Evolutionary conservation across 2,888 invertebrate species (phyloP).

Genomic region (Chrysina gloriosa): DNA sequence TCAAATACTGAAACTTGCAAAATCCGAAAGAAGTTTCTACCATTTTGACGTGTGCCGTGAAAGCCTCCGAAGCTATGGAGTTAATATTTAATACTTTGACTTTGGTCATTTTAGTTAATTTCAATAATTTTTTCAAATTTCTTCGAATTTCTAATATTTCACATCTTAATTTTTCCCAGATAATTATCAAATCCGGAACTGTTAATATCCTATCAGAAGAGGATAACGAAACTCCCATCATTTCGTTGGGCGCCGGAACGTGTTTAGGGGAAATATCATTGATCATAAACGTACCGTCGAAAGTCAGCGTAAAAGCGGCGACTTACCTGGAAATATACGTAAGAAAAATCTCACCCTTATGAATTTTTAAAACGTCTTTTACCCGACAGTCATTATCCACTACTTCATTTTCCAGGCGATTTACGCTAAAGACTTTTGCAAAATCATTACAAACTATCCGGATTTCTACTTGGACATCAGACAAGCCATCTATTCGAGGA

Average conservation of each 20-base stretch:
- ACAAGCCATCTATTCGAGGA: constrained; percentile 41
- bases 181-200: constrained; percentile 67
- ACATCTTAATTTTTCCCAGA: constrained; percentile 55
- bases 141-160: neutral
- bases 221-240: constrained; percentile 69
- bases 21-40: too few relatives aligned
- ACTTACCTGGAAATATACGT: constrained; percentile 65
- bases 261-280: constrained; percentile 69
- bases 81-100: too few relatives aligned
- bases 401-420: constrained; percentile 56
- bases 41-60: too few relatives aligned
- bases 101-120: too few relatives aligned
- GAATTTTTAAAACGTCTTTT: neutral
- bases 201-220: constrained; percentile 68
- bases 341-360: neutral
- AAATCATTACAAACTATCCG: constrained; percentile 67
- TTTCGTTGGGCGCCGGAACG: constrained; percentile 67
- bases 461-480: constrained; percentile 62
- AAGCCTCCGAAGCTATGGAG: too few relatives aligned
- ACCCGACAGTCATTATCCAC: neutral
- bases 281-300: constrained; percentile 67
- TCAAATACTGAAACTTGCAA: too few relatives aligned
- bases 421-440: constrained; percentile 66
- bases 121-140: neutral
- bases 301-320: constrained; percentile 68